phyloP scores from a whole-genome alignment of 2,888 invertebrate genomes.

The Lamproptera curius region DNA sequence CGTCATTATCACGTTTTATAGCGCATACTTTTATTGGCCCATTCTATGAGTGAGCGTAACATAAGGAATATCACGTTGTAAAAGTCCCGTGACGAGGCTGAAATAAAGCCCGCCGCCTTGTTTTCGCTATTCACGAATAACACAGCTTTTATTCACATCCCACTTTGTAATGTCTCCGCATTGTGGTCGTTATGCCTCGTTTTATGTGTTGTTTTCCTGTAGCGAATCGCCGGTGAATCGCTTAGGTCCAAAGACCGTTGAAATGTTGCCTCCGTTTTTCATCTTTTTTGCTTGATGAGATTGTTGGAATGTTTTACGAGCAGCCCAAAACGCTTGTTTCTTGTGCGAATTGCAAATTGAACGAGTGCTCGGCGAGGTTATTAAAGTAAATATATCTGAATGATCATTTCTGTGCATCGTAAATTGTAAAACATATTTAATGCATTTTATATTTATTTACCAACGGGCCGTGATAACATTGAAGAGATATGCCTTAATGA shows the following conservation, averaged over 20 bases:
- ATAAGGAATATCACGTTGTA: conserved; percentile 20
- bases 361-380: too few relatives aligned
- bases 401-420: too few relatives aligned
- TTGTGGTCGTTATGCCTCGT: conserved; percentile 9
- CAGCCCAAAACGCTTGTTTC: too few relatives aligned
- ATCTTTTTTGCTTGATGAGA: background rate
- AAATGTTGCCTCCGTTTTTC: background rate
- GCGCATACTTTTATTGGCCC: conserved; percentile 21
- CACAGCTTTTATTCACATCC: conserved; percentile 21
- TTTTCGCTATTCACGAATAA: conserved; percentile 20
- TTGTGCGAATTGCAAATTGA: too few relatives aligned
- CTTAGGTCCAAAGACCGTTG: background rate
- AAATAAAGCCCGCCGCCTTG: conserved; percentile 19
- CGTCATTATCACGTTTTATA: conserved; percentile 25
- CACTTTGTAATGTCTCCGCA: conserved; percentile 18
- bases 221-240: conserved; percentile 10
- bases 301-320: background rate
- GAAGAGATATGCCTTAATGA: too few relatives aligned
- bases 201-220: conserved; percentile 10
- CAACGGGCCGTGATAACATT: too few relatives aligned
- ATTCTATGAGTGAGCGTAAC: conserved; percentile 21
- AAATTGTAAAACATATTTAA: too few relatives aligned
- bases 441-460: too few relatives aligned
- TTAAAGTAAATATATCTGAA: too few relatives aligned
- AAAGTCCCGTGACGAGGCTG: conserved; percentile 16